Conservation (phyloP, 2,888 invertebrate genomes). For the Drosophila greeni region DNA sequence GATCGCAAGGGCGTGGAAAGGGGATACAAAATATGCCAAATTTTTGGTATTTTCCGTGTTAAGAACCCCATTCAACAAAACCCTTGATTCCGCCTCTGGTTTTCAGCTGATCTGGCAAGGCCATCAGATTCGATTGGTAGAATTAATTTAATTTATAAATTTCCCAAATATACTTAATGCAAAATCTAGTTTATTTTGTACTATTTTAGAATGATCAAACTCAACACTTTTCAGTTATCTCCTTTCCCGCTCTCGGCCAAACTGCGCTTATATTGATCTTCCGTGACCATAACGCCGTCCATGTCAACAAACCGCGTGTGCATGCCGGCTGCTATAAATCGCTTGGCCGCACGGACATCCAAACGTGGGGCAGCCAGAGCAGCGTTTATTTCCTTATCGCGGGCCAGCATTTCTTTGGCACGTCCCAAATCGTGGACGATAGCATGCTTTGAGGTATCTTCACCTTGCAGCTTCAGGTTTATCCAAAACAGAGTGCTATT, state of each 20-base stretch:
- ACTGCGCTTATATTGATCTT: slow-evolving; percentile 33
- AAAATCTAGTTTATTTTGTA: slow-evolving; percentile 11
- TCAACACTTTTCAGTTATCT: neutral
- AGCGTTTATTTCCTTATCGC: slow-evolving; percentile 50
- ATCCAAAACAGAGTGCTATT: slow-evolving; percentile 60
- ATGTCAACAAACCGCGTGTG: slow-evolving; percentile 52
- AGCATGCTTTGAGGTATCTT: slow-evolving; percentile 49
- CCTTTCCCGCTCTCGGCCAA: slow-evolving; percentile 2
- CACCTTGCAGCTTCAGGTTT: slow-evolving; percentile 50
- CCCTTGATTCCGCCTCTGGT: neutral
- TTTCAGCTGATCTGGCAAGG: slow-evolving; percentile 3
- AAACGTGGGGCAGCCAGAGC: slow-evolving; percentile 38
- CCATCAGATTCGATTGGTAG: neutral
- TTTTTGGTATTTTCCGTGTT: neutral
- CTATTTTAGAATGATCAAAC: neutral
- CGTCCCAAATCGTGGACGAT: slow-evolving; percentile 52
- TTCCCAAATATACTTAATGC: neutral
- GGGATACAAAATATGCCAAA: neutral
- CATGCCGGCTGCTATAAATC: slow-evolving; percentile 56
- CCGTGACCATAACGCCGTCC: slow-evolving; percentile 39
- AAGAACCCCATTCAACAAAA: neutral
- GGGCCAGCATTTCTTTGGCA: slow-evolving; percentile 48
- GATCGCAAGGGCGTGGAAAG: slow-evolving; percentile 21
- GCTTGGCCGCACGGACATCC: slow-evolving; percentile 51
- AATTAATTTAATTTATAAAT: neutral